These are phyloP conservation scores for Salvelinus namaycush DNA, from an alignment of 2,113 vertebrate genomes.

Conservation along the genomic window DNA sequence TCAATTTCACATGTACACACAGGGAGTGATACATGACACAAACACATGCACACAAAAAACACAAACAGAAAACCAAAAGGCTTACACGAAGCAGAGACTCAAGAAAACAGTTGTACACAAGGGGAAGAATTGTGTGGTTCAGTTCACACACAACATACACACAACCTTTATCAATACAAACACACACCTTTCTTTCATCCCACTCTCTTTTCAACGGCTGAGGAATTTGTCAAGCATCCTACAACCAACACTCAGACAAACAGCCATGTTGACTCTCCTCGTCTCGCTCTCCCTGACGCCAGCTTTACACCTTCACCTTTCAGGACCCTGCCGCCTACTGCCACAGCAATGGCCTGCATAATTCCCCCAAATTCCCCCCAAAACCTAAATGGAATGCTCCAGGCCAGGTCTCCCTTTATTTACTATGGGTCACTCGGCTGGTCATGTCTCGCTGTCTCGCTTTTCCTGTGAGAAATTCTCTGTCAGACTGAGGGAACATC, in stretches of 20 bases:
- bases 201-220: background rate
- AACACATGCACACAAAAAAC: too few species aligned
- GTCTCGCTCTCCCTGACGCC: background rate
- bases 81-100: slow-evolving; percentile 5
- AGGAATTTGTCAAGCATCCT: slow-evolving; percentile 23
- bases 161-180: background rate
- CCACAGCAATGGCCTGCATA: background rate
- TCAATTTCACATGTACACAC: slow-evolving; percentile 1
- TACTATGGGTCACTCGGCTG: slow-evolving; percentile 2
- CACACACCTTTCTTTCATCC: background rate
- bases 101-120: slow-evolving; percentile 9
- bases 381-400: background rate
- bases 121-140: too few species aligned
- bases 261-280: slow-evolving; percentile 7
- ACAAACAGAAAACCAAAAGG: background rate
- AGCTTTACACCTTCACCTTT: slow-evolving; percentile 6
- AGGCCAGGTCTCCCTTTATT: background rate
- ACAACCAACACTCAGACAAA: slow-evolving; percentile 5
- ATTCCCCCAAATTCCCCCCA: too few species aligned
- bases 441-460: background rate
- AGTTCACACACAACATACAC: background rate
- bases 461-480: slow-evolving; percentile 9
- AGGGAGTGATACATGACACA: background rate
- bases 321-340: background rate
- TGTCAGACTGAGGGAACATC: background rate